These are phyloP conservation scores for Aspidiotus rigidus DNA, from an alignment of 2,888 invertebrate genomes.

Conservation along the genomic window DNA sequence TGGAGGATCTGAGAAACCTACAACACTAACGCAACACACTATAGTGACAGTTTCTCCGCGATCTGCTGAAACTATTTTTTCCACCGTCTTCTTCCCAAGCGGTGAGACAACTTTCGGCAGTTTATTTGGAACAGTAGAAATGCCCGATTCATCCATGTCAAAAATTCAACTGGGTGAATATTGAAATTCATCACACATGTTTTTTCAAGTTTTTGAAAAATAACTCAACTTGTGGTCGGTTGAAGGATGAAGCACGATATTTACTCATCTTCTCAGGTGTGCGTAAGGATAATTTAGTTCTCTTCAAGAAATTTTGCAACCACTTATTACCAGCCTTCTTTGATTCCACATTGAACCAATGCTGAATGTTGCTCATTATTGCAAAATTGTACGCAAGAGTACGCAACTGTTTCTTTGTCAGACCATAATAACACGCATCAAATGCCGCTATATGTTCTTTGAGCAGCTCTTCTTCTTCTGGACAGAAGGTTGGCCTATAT, in stretches of 20 bases:
- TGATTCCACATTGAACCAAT: conserved; percentile 36
- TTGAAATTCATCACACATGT: conserved; percentile 27
- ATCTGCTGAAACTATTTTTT: conserved; percentile 37
- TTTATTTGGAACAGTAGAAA: conserved; percentile 36
- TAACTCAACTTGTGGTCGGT: conserved; percentile 3
- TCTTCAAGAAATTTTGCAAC: conserved; percentile 33
- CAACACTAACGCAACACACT: conserved; percentile 18
- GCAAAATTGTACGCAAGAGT: conserved; percentile 35
- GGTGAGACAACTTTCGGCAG: conserved; percentile 25
- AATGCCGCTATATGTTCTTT: neutral
- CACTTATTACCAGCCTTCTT: conserved; percentile 37
- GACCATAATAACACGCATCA: conserved; percentile 6
- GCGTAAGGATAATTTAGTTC: conserved; percentile 22
- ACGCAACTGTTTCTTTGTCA: conserved; percentile 7
- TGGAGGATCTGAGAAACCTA: conserved; percentile 34
- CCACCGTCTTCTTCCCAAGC: conserved; percentile 37
- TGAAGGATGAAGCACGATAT: conserved; percentile 13
- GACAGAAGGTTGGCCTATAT: conserved; percentile 13
- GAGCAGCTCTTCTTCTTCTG: neutral
- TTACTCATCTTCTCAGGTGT: conserved; percentile 11
- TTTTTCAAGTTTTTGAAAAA: conserved; percentile 34
- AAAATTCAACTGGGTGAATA: conserved; percentile 30
- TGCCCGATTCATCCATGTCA: conserved; percentile 36
- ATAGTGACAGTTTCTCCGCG: conserved; percentile 35
- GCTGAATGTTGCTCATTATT: conserved; percentile 35